phyloP scores from a whole-genome alignment of 2,113 vertebrate species.

The Dasyprocta punctata region DNA sequence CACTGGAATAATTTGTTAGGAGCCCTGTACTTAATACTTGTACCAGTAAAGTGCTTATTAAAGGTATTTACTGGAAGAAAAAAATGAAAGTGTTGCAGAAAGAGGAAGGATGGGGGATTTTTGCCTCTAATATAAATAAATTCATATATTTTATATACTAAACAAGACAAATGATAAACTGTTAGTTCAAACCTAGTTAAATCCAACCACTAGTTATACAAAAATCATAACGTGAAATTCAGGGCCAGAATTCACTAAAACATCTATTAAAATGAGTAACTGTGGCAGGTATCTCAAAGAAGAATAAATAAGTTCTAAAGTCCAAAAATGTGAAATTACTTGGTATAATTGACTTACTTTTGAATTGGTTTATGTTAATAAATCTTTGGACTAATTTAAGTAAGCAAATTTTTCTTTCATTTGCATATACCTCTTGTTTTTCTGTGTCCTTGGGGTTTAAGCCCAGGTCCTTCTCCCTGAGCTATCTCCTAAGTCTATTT shows the following conservation, averaged over 20 bases:
- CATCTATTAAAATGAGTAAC: neutral
- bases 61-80: slow-evolving; percentile 24
- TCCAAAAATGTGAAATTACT: neutral
- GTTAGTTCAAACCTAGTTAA: slow-evolving; percentile 19
- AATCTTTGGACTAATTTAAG: slow-evolving; percentile 11
- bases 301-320: neutral
- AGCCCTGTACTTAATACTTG: neutral
- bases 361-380: neutral
- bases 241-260: neutral
- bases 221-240: slow-evolving; percentile 20
- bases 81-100: slow-evolving; percentile 51
- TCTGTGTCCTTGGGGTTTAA: too few species aligned
- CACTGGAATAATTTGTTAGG: slow-evolving; percentile 43
- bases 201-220: neutral
- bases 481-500: neutral
- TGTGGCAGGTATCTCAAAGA: neutral
- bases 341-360: neutral
- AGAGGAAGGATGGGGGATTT: slow-evolving; percentile 36
- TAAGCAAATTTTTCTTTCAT: neutral
- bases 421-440: neutral
- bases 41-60: neutral
- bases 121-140: slow-evolving; percentile 3
- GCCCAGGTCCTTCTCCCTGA: neutral
- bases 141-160: neutral
- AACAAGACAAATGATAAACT: neutral